Percentiles rank a stretch among this genome's conserved stretches.
Evolutionary conservation across 1,140 invertebrate species (phyloP).

Genomic region (Palaemon carinicauda): DNA sequence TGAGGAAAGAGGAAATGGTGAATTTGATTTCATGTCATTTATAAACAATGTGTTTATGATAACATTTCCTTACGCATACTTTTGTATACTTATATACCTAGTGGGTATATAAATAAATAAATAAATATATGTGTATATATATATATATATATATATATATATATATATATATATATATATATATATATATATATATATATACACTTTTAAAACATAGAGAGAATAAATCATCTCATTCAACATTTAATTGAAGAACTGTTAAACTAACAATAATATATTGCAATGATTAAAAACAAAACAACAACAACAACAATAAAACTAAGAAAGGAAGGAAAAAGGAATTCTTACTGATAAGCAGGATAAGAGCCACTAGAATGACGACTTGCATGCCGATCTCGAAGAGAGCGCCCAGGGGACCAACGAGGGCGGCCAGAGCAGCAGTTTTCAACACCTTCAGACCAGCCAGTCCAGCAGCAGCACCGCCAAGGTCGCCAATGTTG

Average conservation of each 20-base stretch:
- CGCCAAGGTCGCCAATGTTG: too few species aligned
- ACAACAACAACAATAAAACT: too few species aligned
- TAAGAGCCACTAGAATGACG: neutral
- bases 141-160: constrained; percentile 10
- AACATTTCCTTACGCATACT: too few species aligned
- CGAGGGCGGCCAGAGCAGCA: neutral
- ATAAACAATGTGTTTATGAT: neutral
- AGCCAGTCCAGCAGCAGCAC: too few species aligned
- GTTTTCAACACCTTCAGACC: neutral
- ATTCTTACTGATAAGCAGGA: constrained; percentile 8
- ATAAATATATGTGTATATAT: neutral
- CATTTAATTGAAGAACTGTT: too few species aligned
- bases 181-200: too few species aligned
- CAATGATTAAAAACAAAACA: too few species aligned
- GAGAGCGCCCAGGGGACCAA: neutral
- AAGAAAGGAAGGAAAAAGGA: neutral
- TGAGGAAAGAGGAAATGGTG: neutral
- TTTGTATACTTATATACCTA: too few species aligned
- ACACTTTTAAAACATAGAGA: too few species aligned
- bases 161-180: neutral
- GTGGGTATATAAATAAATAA: too few species aligned
- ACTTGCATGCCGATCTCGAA: neutral
- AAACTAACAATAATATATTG: too few species aligned
- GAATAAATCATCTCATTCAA: too few species aligned
- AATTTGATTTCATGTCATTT: neutral